Evolutionary conservation across 2,113 vertebrate genomes (phyloP), one percentile per base, ranked within the genome.

Genomic region (Anoplopoma fimbria): DNA sequence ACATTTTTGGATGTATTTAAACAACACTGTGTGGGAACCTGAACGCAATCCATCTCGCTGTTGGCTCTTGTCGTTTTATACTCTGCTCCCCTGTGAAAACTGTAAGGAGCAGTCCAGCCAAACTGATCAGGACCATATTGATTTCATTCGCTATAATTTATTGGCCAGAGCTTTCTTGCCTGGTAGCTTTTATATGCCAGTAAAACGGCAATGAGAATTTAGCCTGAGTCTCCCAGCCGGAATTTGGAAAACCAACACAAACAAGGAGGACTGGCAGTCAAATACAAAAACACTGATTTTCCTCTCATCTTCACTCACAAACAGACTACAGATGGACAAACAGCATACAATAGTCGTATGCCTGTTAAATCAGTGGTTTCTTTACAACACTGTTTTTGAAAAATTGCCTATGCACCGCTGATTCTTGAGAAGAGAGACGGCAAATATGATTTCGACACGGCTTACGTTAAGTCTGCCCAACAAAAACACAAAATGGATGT

Each of bases 41-140:
- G 60, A 74, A 70, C 12, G 60, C 64, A 82, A 69, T 85, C 75
- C 65, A 71, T 89, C 67, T 87, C 10, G n/a, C 63, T 81, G 3
- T 38, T 85, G 57, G 69, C 69, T n/a, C n/a, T 55, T 74, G 75
- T 82, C 74, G 63, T 83, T 79, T 83, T 84, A 77, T 67, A 23
- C 62, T 61, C n/a, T 34, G 57, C 64, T 79, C 64, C 34, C 29
- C 27, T 69, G 64, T 88, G 77, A 87, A 80, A 84, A 75, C 36
- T 5, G 3, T 84, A 77, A 83, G 55, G 79, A 81, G 45, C 76
- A 55, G 73, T 89, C 84, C 84, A 85, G 74, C 47, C 6, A 88
- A 85, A 81, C 87, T 75, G 82, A 91, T 89, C 83, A 73, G 78
- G 42, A 83, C 67, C 79, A 71, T 89, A 91, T 91, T 86, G 87